Evolutionary conservation across 2,888 invertebrate genomes (phyloP), one percentile per base, ranked within the genome.

Genomic region (Plutella xylostella): DNA sequence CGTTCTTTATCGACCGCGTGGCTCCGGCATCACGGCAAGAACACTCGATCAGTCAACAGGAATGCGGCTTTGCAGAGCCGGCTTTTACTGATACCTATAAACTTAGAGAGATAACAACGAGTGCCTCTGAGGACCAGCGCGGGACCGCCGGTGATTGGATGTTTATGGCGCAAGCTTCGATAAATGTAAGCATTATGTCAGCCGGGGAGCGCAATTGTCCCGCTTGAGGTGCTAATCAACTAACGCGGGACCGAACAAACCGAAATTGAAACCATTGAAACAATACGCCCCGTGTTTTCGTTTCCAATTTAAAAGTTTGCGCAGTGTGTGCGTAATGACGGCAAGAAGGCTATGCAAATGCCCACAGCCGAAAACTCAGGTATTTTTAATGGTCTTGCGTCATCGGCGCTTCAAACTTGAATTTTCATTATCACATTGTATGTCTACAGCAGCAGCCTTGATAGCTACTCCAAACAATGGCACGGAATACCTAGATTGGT

Each of bases 391-490:
- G 78, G 80, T 74, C 73, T 83, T 83, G 78, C 83, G 82, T 82
- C 83, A 83, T 80, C 71, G 68, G 57, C 63, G 69, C 70, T 80
- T 75, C 74, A 80, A 82, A 83, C 83, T 82, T 83, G 82, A 80
- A 79, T 77, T 82, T 83, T 82, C 79, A 83, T 83, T 83, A 82
- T 83, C 83, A 82, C 83, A 73, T 79, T 68, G 68, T 69, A 65
- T 71, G 74, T 79, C 76, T 80, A 73, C 72, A 72, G 71, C 71
- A 68, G 60, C 68, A 82, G 73, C 82, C 82, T 83, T 83, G 79
- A 83, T 83, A 80, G 72, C 72, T 79, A 79, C 74, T 70, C 73
- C 82, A 82, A 83, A 83, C 82, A 82, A 82, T 78, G 74, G 77
- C 61, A 72, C 65, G 68, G 80, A 78, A 77, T 72, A 65, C 69